Evolutionary conservation across 2,113 vertebrate species (phyloP), one percentile per base, ranked within the genome.

Genomic region (Seriola aureovittata): DNA sequence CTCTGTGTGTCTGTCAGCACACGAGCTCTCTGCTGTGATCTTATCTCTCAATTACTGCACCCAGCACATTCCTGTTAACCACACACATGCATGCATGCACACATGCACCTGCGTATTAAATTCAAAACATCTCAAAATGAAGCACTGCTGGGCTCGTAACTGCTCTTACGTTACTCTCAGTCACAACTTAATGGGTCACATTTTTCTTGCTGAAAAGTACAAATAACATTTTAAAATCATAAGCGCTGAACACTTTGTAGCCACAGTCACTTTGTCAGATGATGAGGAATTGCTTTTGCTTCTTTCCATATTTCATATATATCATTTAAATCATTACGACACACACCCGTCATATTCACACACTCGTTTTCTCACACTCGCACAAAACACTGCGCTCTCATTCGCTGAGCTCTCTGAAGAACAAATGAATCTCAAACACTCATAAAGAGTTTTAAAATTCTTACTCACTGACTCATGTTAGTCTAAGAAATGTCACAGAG

Each of bases 51-150:
- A 90, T 93, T 93, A 94, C 84, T 92, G 91, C 89, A 86, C 83
- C 91, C 89, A 84, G 92, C 90, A 92, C 94, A 95, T 95, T 95
- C 95, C 93, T 94, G 85, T 75, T 67, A 87, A 85, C 88, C 88
- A 88, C 88, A 91, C 85, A 90, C 82, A 89, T 80, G 85, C 78
- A 87, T 81, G 73, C 84, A 89, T 78, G 64, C 80, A 81, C 79
- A 84, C 85, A 87, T 65, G 60, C 87, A 94, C 91, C 89, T 92
- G 88, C 68, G 71, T n/a, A 50, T 63, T 66, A 10, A 84, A 74
- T 58, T 79, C 78, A 84, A 89, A 90, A 92, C 89, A 93, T 86
- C 77, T 84, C 73, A 63, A 78, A 52, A 55, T n/a, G 60, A 79
- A 78, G 66, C 17, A 1, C 36, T 3, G 32, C 19, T 0, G 42